Conservation (phyloP, 2,797 vertebrate genomes). For the Parauchenoglanis ngamensis region DNA sequence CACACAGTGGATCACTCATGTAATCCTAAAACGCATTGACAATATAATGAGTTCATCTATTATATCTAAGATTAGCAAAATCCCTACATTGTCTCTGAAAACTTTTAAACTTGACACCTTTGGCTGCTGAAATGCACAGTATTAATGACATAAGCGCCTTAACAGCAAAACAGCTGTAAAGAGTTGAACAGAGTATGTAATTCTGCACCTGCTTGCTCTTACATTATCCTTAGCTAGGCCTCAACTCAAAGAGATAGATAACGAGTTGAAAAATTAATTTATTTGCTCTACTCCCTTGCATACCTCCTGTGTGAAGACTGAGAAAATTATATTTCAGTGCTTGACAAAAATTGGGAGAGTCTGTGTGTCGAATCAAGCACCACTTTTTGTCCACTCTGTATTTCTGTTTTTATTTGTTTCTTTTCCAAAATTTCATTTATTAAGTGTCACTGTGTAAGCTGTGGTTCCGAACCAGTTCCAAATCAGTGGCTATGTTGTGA, state of each 20-base stretch:
- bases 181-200: constrained; percentile 72
- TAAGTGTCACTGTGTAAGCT: constrained; percentile 74
- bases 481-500: constrained; percentile 70
- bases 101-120: constrained; percentile 46
- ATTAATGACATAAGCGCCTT: constrained; percentile 67
- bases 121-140: constrained; percentile 55
- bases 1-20: constrained; percentile 67
- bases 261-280: constrained; percentile 64
- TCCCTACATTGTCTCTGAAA: constrained; percentile 41
- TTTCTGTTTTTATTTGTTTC: constrained; percentile 55
- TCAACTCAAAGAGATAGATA: constrained; percentile 49
- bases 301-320: constrained; percentile 41
- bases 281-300: constrained; percentile 56
- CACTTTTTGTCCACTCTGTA: constrained; percentile 52
- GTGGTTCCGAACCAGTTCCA: constrained; percentile 66
- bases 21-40: constrained; percentile 71
- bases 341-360: constrained; percentile 61
- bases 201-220: constrained; percentile 67
- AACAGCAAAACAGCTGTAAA: constrained; percentile 73
- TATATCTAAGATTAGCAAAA: constrained; percentile 59
- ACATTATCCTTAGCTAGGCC: constrained; percentile 64
- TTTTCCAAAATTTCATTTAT: constrained; percentile 68
- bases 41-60: constrained; percentile 63
- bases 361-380: constrained; percentile 67
- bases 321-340: constrained; percentile 60